Base-by-base conservation (phyloP, 2,888 invertebrate species). In the Caenorhabditis zanzibari region DNA sequence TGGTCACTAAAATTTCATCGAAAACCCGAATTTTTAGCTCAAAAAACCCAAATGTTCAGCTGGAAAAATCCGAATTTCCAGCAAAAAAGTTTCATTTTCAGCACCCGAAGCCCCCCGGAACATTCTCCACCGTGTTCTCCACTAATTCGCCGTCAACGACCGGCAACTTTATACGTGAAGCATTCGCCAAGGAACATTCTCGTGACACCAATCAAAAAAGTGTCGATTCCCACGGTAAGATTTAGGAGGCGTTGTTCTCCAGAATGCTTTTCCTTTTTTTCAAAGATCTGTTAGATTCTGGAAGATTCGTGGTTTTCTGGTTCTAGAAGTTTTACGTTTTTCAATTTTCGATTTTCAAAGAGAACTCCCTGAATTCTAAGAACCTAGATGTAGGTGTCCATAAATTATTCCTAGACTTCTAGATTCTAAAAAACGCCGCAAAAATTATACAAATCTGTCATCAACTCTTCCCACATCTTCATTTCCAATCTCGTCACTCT, bases 21-120 rank as follows among this genome's bases (percentile, higher is more conserved):
- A n/a, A n/a, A n/a, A n/a, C n/a, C n/a, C n/a, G n/a, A n/a, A n/a
- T n/a, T n/a, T n/a, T n/a, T n/a, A n/a, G n/a, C n/a, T n/a, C n/a
- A n/a, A n/a, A n/a, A n/a, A n/a, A n/a, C n/a, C n/a, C n/a, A n/a
- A n/a, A n/a, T n/a, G n/a, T n/a, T n/a, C n/a, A n/a, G n/a, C n/a
- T n/a, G n/a, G n/a, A n/a, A n/a, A n/a, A n/a, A n/a, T n/a, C n/a
- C n/a, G n/a, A n/a, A n/a, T n/a, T n/a, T n/a, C n/a, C n/a, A n/a
- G n/a, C n/a, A n/a, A n/a, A n/a, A n/a, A n/a, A n/a, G n/a, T 38
- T 22, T 28, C 24, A 35, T 28, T 76, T 76, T n/a, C 68, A 79
- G 71, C 63, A 79, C 79, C 0, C 28, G 79, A 19, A 79, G 79
- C n/a, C 79, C 71, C n/a, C 79, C 71, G 9, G 79, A 71, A 41